Conservation (phyloP, 2,888 invertebrate genomes). For the Pomacea canaliculata region DNA sequence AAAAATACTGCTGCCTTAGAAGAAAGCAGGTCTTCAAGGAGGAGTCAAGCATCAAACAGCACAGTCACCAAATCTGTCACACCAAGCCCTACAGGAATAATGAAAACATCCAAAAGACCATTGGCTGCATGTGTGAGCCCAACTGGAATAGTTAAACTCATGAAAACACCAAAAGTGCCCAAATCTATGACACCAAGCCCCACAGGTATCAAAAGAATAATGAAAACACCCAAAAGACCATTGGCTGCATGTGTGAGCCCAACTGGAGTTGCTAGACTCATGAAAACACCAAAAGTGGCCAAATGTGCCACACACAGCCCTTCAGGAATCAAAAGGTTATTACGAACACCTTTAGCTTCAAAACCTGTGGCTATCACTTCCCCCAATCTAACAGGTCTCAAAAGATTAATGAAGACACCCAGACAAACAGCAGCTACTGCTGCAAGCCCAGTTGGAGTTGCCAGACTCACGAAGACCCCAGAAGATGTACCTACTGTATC, state of each 20-base stretch:
- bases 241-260: conserved; percentile 20
- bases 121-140: conserved; percentile 20
- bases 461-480: neutral
- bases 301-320: conserved; percentile 25
- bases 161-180: conserved; percentile 27
- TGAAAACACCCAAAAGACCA: conserved; percentile 26
- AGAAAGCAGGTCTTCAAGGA: neutral
- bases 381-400: conserved; percentile 33
- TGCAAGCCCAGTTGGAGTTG: conserved; percentile 24
- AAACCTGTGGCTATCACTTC: too few relatives aligned
- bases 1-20: conserved; percentile 22
- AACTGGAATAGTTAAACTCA: conserved; percentile 19
- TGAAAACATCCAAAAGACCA: conserved; percentile 26
- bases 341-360: conserved; percentile 29
- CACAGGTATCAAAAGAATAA: conserved; percentile 17
- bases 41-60: conserved; percentile 1
- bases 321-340: conserved; percentile 5
- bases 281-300: conserved; percentile 27
- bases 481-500: too few relatives aligned
- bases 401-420: conserved; percentile 45
- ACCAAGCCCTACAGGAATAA: conserved; percentile 26
- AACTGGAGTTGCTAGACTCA: conserved; percentile 21
- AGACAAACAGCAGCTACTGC: conserved; percentile 28
- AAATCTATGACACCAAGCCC: conserved; percentile 27
- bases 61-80: too few relatives aligned